Conservation (phyloP, 2,888 invertebrate species). For the Melieria picta region DNA sequence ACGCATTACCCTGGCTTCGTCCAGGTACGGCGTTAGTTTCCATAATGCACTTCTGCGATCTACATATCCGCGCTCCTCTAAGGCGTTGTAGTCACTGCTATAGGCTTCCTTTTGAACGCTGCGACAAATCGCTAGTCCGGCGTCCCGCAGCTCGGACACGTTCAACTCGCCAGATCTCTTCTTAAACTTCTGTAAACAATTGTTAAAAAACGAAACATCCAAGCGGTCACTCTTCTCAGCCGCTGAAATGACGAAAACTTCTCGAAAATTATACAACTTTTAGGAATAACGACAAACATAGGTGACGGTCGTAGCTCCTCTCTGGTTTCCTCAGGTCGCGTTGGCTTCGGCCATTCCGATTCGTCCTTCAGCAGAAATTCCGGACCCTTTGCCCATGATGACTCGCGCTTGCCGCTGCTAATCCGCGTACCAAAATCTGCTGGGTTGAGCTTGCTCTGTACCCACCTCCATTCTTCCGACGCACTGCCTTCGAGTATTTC, state of each 20-base stretch:
- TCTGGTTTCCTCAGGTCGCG: not conserved
- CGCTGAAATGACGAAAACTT: conserved; percentile 26
- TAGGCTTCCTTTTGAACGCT: conserved; percentile 27
- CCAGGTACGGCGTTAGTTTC: not conserved
- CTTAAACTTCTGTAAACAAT: not conserved
- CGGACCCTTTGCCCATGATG: conserved; percentile 34
- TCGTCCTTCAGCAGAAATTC: conserved; percentile 24
- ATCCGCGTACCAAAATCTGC: conserved; percentile 37
- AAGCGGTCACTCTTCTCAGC: conserved; percentile 18
- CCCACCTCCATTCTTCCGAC: conserved; percentile 32
- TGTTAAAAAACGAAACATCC: conserved; percentile 20
- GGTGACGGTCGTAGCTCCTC: conserved; percentile 24
- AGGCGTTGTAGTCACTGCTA: conserved; percentile 21
- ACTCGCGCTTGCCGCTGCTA: no score
- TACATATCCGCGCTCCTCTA: not conserved
- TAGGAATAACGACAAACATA: not conserved
- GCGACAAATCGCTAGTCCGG: conserved; percentile 20
- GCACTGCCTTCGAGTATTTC: conserved; percentile 29
- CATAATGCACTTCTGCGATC: not conserved
- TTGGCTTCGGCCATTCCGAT: conserved; percentile 24
- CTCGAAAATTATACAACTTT: not conserved
- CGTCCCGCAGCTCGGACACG: conserved; percentile 9
- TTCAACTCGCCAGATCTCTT: not conserved
- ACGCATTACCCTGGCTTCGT: not conserved
- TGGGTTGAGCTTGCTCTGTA: conserved; percentile 29